Conservation (phyloP, 2,113 vertebrate species). For the Neoarius graeffei region DNA sequence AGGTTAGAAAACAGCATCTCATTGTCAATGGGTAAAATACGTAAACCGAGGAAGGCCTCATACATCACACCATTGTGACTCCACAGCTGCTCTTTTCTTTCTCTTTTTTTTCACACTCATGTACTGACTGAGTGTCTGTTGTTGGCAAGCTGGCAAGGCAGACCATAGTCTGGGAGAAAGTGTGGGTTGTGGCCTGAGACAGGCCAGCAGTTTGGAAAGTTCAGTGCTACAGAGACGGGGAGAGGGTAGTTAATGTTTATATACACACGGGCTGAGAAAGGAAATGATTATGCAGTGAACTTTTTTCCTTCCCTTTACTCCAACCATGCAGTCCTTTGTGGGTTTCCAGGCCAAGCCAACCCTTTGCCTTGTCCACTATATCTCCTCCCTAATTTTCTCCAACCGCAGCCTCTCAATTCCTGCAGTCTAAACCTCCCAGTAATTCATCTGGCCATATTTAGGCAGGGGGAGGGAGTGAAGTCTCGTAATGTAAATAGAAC, state of each 20-base stretch:
- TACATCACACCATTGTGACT: slow-evolving; percentile 2
- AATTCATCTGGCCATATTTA: slow-evolving; percentile 75
- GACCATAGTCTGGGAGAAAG: slow-evolving; percentile 14
- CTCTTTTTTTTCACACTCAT: background rate
- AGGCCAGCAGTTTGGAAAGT: slow-evolving; percentile 25
- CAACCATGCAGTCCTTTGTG: slow-evolving; percentile 7
- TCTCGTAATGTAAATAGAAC: slow-evolving; percentile 71
- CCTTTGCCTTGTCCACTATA: slow-evolving; percentile 30
- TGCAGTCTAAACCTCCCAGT: slow-evolving; percentile 39
- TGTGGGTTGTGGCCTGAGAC: slow-evolving; percentile 24
- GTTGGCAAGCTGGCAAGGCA: background rate
- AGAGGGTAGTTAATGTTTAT: slow-evolving; percentile 54
- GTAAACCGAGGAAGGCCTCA: background rate
- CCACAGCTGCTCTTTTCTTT: slow-evolving; percentile 8
- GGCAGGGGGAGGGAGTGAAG: slow-evolving; percentile 60
- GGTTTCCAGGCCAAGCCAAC: slow-evolving; percentile 40
- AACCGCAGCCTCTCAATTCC: slow-evolving; percentile 23
- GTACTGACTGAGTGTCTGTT: slow-evolving; percentile 14
- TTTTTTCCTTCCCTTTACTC: slow-evolving; percentile 31
- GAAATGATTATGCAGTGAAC: slow-evolving; percentile 53
- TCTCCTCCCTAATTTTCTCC: slow-evolving; percentile 44
- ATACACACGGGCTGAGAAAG: slow-evolving; percentile 48
- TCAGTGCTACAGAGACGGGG: slow-evolving; percentile 12
- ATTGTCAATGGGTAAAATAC: background rate
- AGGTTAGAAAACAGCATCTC: background rate